Evolutionary conservation across 2,113 vertebrate genomes (phyloP), one percentile per base, ranked within the genome.

Genomic region (Entelurus aequoreus): DNA sequence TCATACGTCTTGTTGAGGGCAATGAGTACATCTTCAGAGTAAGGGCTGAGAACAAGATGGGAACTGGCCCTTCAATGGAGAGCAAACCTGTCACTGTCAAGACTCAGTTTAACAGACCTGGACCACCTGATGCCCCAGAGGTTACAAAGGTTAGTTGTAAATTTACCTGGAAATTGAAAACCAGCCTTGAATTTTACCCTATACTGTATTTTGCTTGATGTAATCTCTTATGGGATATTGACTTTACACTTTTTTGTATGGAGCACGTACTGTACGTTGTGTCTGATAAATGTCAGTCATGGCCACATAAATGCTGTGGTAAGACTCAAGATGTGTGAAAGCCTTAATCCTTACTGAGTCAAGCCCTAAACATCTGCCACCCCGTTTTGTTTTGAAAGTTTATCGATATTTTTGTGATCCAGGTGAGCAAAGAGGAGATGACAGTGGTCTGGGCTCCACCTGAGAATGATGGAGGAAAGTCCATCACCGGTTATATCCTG

Each of bases 21-120:
- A 99, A 99, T 71, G 97, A 99, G 86, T 99, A 99, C 65, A 94
- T 99, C 78, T 99, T 99, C 76, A 93, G 96, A 87, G 90, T 98
- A 35, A 93, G 95, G 76, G 95, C 96, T 68, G 97, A 99, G 82
- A 99, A 99, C 85, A 99, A 98, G 85, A 97, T 99, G 93, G 97
- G 97, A 73, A 94, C 95, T 38, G 97, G 97, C 19, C 95, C 94
- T 51, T 90, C 96, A 63, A 87, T 92, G 79, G 97, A 99, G 87
- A 97, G 91, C 69, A 96, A 94, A 42, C 91, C 95, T 65, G 89
- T 98, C 74, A 91, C 92, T 75, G 94, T 94, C 48, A 98, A 92
- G 89, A 98, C 95, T 8, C 94, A 95, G 69, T 98, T 92, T 67
- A 90, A 91, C 63, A 94, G 83, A 86, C 97, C 97, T 72, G 96